Evolutionary conservation across 2,113 vertebrate genomes (phyloP).

Genomic region (Abramis brama): DNA sequence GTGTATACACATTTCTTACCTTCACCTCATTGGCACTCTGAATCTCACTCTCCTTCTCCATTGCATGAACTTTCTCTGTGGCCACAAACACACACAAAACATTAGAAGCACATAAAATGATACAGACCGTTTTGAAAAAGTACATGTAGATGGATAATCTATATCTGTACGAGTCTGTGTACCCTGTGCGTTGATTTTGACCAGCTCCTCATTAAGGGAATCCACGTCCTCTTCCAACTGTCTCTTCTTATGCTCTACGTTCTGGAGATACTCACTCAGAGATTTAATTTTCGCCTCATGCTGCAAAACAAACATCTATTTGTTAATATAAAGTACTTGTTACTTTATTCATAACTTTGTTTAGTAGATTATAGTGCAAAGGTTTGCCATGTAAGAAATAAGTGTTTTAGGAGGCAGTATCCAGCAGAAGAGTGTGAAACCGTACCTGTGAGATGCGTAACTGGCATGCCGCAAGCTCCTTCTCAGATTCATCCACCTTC

Average conservation of each 20-base stretch:
- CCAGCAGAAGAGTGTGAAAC: background rate
- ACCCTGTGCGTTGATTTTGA: constrained; percentile 94
- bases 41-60: constrained; percentile 97
- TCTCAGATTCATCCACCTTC: constrained; percentile 95
- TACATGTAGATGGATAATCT: background rate
- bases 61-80: constrained; percentile 93
- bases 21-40: constrained; percentile 97
- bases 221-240: constrained; percentile 95
- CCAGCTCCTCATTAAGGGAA: constrained; percentile 91
- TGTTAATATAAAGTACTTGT: background rate
- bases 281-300: constrained; percentile 98
- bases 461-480: constrained; percentile 93
- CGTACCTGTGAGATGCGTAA: constrained; percentile 91
- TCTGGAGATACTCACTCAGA: constrained; percentile 94
- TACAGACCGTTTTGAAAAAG: background rate
- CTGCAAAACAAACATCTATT: constrained; percentile 65
- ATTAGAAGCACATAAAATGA: background rate
- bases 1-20: constrained; percentile 64
- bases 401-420: background rate
- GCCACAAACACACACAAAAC: constrained; percentile 3
- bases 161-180: constrained; percentile 22
- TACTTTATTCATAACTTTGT: background rate
- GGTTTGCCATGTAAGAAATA: background rate
- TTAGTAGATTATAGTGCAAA: background rate
- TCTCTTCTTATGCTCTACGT: constrained; percentile 96